Conservation (phyloP, 2,888 invertebrate species). For the Aplocera efformata region DNA sequence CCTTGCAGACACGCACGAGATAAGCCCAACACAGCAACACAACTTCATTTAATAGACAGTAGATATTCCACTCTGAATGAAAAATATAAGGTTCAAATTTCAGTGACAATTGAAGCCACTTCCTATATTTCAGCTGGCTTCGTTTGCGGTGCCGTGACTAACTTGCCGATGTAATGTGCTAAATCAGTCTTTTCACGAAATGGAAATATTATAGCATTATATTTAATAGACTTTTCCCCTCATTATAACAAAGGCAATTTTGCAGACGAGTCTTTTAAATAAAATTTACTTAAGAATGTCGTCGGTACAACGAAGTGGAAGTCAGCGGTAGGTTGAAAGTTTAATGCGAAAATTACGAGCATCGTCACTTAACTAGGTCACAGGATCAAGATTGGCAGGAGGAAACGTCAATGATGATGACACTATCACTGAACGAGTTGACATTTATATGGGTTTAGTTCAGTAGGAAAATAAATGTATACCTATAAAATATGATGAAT, state of each 20-base stretch:
- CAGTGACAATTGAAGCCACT: conserved; percentile 6
- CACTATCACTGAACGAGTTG: neutral
- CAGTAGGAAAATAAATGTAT: too few relatives aligned
- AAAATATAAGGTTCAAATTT: conserved; percentile 3
- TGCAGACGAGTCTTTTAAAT: neutral
- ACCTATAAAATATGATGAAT: conserved; percentile 1
- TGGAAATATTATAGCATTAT: conserved; percentile 20
- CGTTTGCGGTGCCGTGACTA: conserved; percentile 25
- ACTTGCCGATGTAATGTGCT: conserved; percentile 20
- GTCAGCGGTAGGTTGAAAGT: conserved; percentile 1
- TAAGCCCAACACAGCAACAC: neutral
- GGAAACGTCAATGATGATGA: conserved; percentile 3
- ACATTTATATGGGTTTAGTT: too few relatives aligned
- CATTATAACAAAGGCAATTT: conserved; percentile 3
- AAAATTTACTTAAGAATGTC: neutral
- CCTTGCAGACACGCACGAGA: conserved; percentile 13
- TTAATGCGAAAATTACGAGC: conserved; percentile 5
- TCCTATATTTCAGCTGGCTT: conserved; percentile 14
- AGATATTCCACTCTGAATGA: neutral
- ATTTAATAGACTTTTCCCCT: conserved; percentile 20
- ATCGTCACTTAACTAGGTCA: conserved; percentile 1
- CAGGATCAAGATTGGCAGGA: conserved; percentile 1
- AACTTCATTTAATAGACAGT: neutral
- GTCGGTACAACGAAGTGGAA: conserved; percentile 1
- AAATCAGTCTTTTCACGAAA: conserved; percentile 26